phyloP scores from a whole-genome alignment of 2,797 vertebrate genomes.

The Argya squamiceps region DNA sequence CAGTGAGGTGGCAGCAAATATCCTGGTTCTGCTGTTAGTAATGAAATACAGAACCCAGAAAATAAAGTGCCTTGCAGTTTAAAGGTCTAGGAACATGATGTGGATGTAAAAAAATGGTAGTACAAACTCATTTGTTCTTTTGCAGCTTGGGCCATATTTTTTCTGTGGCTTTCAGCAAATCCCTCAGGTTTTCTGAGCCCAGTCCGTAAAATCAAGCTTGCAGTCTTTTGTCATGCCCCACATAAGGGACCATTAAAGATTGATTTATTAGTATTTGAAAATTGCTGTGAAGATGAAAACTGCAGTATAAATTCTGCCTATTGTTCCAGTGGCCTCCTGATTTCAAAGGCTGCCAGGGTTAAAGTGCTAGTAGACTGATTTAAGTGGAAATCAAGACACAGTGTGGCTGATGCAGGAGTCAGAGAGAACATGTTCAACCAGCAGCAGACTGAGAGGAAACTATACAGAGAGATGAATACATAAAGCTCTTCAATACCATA shows the following conservation, averaged over 20 bases:
- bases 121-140: neutral
- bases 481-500: neutral
- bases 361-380: constrained; percentile 20
- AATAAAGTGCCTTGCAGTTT: neutral
- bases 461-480: neutral
- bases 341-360: constrained; percentile 36
- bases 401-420: neutral
- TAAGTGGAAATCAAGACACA: constrained; percentile 32
- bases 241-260: constrained; percentile 4
- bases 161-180: neutral
- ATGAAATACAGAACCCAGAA: neutral
- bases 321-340: constrained; percentile 42
- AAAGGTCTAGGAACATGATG: neutral
- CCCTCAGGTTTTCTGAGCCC: neutral
- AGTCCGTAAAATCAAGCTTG: neutral
- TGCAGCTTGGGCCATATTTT: neutral
- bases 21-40: neutral
- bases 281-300: constrained; percentile 41
- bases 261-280: constrained; percentile 46
- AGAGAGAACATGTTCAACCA: constrained; percentile 1
- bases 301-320: constrained; percentile 13
- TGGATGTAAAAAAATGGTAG: neutral
- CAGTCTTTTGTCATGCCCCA: neutral
- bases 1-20: neutral
- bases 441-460: neutral